Base-by-base conservation (phyloP, 2,113 vertebrate genomes). In the Hippocampus guttulatus region DNA sequence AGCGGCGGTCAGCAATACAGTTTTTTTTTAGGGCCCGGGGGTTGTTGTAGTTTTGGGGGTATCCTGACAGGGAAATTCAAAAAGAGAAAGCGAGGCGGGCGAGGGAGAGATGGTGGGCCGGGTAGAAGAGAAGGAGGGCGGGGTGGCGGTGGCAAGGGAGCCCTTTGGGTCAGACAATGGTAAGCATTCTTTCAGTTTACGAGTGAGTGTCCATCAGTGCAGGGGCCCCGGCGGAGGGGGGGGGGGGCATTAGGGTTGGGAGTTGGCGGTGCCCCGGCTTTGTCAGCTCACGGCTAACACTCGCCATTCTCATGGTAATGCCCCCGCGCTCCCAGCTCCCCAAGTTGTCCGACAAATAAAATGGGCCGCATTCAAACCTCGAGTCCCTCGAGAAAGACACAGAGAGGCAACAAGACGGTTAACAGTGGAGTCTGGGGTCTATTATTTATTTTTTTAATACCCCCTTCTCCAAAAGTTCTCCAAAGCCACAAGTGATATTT, bases 311-410 rank as follows among this genome's bases (percentile, higher is more conserved):
- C 94, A 96, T 96, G 95, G 93, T 96, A 96, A 96, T 96, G 91
- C 87, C 88, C 62, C 89, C 84, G 84, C 92, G 90, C 91, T 95
- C 91, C 92, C 94, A 93, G 93, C 94, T 94, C 92, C 58, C 84
- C 91, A 92, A 95, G 94, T 95, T 94, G 94, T 93, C 94, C 94
- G 95, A 95, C 92, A 95, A 95, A 96, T 96, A 93, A 95, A 96
- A 96, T 93, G 92, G 93, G 93, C 93, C 92, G 94, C 92, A 95
- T 96, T 94, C 94, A 96, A 94, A 83, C 91, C 90, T 89, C 91
- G 91, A 91, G 87, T 75, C 90, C 88, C 90, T 65, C 67, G 83
- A 91, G 85, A 91, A 84, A 87, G 79, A 85, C 79, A 80, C 82
- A 90, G 86, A 89, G 88, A 87, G 85, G 82, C 85, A 85, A 88